Evolutionary conservation across 2,797 vertebrate genomes (phyloP), one percentile per base, ranked within the genome.

Genomic region (Poecilia gillii): DNA sequence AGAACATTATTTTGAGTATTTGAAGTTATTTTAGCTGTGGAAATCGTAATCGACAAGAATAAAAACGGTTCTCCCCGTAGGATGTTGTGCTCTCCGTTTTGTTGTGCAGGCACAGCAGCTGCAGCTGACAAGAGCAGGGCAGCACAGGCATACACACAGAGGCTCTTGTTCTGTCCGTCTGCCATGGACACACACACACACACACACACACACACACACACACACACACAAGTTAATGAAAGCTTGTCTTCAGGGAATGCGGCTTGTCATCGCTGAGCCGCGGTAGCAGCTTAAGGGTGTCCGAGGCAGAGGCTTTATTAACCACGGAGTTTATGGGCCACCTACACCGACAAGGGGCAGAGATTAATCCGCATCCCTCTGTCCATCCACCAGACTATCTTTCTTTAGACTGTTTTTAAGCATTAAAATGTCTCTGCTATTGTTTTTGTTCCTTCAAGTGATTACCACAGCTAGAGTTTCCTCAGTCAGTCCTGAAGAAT

Each of bases 171-270:
- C 75, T 36, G 3, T 13, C 72, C 57, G 20, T 39, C 66, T 71
- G 51, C 6, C 47, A 62, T 16, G 11, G 3, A 18, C 14, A 33
- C 25, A 4, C 74, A 78, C 1, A 31, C 64, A 79, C 64, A 72
- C 28, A 33, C 5, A 18, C 25, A 4, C 74, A 78, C 78, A 79
- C 75, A 82, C 72, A 81, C n/a, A 25, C 51, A 82, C 70, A 53
- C 28, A 74, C 81, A 83, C 87, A 87, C 78, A 70, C 49, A 18
- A 85, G 90, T 95, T 95, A 95, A 96, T 96, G 94, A 96, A 95
- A 96, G 93, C 94, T 93, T 96, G 95, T 95, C 93, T 95, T 95
- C 93, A 93, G 94, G 91, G 91, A 93, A 90, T 94, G 92, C 91
- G 93, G 92, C 93, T 94, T 93, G 93, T 94, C 93, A 92, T 81